phyloP scores from a whole-genome alignment of 2,888 invertebrate genomes.

The Thera obeliscata region DNA sequence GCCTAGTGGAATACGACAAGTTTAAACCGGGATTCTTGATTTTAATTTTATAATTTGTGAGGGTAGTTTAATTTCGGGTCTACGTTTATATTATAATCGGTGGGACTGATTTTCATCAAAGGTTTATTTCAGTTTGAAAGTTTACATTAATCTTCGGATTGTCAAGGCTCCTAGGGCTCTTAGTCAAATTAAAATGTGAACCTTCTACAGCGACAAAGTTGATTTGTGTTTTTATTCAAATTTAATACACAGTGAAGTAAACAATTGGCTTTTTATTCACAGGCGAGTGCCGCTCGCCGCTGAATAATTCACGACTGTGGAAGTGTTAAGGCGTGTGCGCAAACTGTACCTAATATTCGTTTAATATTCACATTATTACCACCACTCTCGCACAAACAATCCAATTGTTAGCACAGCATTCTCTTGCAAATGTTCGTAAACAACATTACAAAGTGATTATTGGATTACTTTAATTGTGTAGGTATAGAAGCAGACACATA shows the following conservation, averaged over 20 bases:
- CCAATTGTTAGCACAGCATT: conserved; percentile 54
- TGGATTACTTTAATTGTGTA: conserved; percentile 37
- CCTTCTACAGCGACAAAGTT: conserved; percentile 20
- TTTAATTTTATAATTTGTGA: conserved; percentile 41
- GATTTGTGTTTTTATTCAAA: conserved; percentile 42
- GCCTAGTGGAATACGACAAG: conserved; percentile 37
- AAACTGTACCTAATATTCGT: conserved; percentile 69
- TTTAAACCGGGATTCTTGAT: conserved; percentile 41
- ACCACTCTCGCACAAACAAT: conserved; percentile 62
- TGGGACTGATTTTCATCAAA: conserved; percentile 15
- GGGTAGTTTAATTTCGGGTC: conserved; percentile 36
- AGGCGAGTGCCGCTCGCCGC: conserved; percentile 50
- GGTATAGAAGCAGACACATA: conserved; percentile 7
- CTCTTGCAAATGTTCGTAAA: conserved; percentile 57
- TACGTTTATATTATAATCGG: conserved; percentile 18
- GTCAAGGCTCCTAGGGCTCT: conserved; percentile 4
- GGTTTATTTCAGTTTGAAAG: conserved; percentile 20
- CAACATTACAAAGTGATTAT: conserved; percentile 36
- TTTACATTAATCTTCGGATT: not conserved
- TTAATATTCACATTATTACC: conserved; percentile 76
- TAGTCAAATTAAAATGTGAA: not conserved
- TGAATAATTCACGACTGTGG: conserved; percentile 75
- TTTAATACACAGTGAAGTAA: conserved; percentile 54
- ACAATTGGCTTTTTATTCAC: conserved; percentile 55
- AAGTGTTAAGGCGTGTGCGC: conserved; percentile 72